Base-by-base conservation (phyloP, 2,797 vertebrate genomes). In the Fundulus diaphanus region DNA sequence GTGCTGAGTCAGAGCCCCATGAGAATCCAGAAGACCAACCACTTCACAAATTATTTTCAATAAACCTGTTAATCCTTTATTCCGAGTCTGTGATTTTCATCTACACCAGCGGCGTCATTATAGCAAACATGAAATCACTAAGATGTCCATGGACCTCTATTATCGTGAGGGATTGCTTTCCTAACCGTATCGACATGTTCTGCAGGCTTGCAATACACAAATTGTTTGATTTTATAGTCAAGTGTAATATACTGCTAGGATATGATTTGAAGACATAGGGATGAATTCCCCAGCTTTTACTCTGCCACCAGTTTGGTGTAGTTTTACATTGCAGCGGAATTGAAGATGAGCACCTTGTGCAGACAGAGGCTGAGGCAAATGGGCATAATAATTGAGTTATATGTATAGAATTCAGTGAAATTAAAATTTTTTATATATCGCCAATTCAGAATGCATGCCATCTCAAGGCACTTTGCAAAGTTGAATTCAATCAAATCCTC, bases 261-360 rank as follows among this genome's bases (percentile, higher is more conserved):
- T 65, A 22, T 24, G 61, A 65, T 40, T 40, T 65, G 22, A 65
- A 13, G 12, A 40, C 22, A 37, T n/a, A 40, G n/a, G 12, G 61
- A 40, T n/a, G 31, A 11, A 1, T 27, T 27, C 7, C 51, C 9
- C 54, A 56, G 54, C 13, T 5, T 56, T 56, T 56, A 29, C 27
- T 13, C 27, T 56, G n/a, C 11, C 11, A 29, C 11, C n/a, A 56
- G 6, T n/a, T 29, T 35, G 57, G 40, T 27, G 29, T 63, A 40
- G 18, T 70, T 40, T 76, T 52, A 42, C 35, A 8, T 70, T 24
- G 70, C 20, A 57, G 52, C 33, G 56, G 33, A 59, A 76, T 22
- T 61, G 68, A 65, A 76, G 67, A 20, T 40, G 29, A 76, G 56
- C 54, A 76, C 56, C 44, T 51, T 31, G 44, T 70, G 44, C 42